These are phyloP conservation scores for Malacoctenus gilli DNA, from an alignment of 2,797 vertebrate genomes.

Conservation along the genomic window DNA sequence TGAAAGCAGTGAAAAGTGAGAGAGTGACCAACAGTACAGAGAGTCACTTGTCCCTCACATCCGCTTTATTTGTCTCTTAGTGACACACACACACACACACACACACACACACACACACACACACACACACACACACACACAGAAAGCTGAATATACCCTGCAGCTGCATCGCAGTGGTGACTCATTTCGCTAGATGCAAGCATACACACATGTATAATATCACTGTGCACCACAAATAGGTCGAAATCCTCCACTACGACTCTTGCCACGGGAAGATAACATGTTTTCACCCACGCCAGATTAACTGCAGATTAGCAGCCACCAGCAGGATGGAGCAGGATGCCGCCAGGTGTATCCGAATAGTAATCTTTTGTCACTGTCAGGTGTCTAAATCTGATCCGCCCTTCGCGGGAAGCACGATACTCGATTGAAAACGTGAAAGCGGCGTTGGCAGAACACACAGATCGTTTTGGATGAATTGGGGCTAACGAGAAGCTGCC, in stretches of 20 bases:
- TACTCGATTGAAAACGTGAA: too few relatives aligned
- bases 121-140: conserved; percentile 9
- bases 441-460: too few relatives aligned
- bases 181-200: conserved; percentile 34
- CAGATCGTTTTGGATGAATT: too few relatives aligned
- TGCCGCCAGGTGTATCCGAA: conserved; percentile 23
- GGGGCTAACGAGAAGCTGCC: conserved; percentile 4
- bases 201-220: conserved; percentile 18
- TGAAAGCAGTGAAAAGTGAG: conserved; percentile 56
- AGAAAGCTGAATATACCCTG: conserved; percentile 54
- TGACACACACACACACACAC: neutral
- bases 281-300: conserved; percentile 42
- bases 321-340: conserved; percentile 31
- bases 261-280: too few relatives aligned
- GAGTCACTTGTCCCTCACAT: conserved; percentile 67
- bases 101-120: conserved; percentile 4
- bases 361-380: conserved; percentile 19
- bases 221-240: neutral
- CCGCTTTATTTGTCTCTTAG: conserved; percentile 41
- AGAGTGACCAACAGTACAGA: conserved; percentile 65
- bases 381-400: conserved; percentile 2
- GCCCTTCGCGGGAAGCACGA: too few relatives aligned
- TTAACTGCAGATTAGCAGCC: conserved; percentile 62
- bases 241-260: neutral
- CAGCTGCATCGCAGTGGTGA: conserved; percentile 64